These are phyloP conservation scores for Drosophila neoperkinsi DNA, from an alignment of 2,888 invertebrate species.

Conservation along the genomic window DNA sequence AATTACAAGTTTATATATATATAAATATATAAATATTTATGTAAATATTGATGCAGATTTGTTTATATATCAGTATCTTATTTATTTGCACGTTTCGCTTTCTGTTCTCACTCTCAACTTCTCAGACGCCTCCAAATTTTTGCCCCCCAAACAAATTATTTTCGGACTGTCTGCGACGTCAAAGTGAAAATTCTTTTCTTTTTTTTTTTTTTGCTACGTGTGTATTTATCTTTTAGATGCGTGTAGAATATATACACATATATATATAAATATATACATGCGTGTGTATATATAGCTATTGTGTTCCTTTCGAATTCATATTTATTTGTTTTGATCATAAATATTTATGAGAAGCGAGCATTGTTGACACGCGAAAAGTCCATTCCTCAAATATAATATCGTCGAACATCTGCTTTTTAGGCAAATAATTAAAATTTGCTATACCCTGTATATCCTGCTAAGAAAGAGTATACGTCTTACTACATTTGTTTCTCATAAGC, in stretches of 20 bases:
- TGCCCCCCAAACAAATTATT: conserved; percentile 39
- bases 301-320: conserved; percentile 13
- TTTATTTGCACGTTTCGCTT: conserved; percentile 27
- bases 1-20: conserved; percentile 2
- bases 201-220: conserved; percentile 10
- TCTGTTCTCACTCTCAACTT: conserved; percentile 40
- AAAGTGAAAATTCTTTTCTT: conserved; percentile 53
- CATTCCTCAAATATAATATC: conserved; percentile 36
- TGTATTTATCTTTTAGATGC: conserved; percentile 17
- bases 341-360: conserved; percentile 31
- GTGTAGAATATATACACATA: conserved; percentile 14
- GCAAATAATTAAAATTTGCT: conserved; percentile 15
- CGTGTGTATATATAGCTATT: background rate
- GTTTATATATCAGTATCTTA: background rate
- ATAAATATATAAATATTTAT: background rate
- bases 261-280: background rate
- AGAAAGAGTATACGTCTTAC: background rate
- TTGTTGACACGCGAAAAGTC: conserved; percentile 62
- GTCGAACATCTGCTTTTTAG: conserved; percentile 17
- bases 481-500: background rate
- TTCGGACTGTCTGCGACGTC: conserved; percentile 59
- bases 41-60: conserved; percentile 1
- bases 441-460: conserved; percentile 22
- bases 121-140: conserved; percentile 37
- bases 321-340: conserved; percentile 52